phyloP scores from a whole-genome alignment of 2,797 vertebrate species.

The Sebastes glaucus region DNA sequence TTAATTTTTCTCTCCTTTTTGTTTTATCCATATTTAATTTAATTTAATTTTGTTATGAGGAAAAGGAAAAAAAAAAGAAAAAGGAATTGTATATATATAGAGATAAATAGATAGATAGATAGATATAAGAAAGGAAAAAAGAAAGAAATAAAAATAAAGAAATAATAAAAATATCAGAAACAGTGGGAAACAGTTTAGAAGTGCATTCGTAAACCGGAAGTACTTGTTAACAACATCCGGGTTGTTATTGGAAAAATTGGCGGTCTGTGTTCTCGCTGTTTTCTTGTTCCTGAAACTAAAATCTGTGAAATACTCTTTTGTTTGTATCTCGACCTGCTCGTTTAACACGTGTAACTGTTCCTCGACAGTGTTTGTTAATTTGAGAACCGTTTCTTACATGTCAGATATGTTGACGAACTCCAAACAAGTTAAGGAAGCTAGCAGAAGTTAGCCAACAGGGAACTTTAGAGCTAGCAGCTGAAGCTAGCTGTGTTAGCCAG shows the following conservation, averaged over 20 bases:
- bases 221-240: conserved; percentile 56
- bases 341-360: rapidly evolving
- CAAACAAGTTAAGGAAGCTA: not conserved
- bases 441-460: not conserved
- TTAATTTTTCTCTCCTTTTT: too few species aligned
- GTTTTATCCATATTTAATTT: too few species aligned
- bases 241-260: conserved; percentile 60
- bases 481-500: conserved; percentile 4
- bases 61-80: too few species aligned
- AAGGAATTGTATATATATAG: too few species aligned
- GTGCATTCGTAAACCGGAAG: conserved; percentile 25
- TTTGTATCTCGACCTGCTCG: rapidly evolving
- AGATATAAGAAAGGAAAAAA: too few species aligned
- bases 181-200: not conserved
- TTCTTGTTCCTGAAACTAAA: not conserved
- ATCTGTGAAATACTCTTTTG: not conserved
- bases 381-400: not conserved
- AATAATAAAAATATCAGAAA: too few species aligned
- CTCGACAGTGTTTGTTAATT: rapidly evolving
- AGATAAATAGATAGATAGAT: too few species aligned
- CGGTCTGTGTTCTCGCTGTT: conserved; percentile 33
- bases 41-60: too few species aligned
- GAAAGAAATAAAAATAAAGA: too few species aligned
- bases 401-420: not conserved
- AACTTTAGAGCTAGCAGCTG: conserved; percentile 24